Conservation (phyloP, 2,888 invertebrate genomes). For the Cynaeus angustus region DNA sequence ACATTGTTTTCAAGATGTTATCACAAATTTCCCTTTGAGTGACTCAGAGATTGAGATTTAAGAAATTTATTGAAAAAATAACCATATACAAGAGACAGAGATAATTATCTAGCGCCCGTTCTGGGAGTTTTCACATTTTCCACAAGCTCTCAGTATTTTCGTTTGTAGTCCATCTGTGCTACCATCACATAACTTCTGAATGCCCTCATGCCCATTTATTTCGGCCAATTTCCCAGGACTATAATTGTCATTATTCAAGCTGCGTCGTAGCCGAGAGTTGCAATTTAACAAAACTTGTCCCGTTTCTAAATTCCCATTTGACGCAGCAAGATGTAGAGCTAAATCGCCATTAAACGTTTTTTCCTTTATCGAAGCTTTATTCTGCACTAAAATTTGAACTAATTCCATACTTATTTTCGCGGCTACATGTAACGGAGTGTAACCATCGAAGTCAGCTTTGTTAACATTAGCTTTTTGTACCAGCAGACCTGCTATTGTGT, state of each 20-base stretch:
- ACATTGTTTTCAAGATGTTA: too few species aligned
- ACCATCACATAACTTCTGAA: constrained; percentile 37
- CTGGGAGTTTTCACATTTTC: too few species aligned
- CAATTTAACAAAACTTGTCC: constrained; percentile 18
- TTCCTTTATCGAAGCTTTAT: constrained; percentile 49
- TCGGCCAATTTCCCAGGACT: constrained; percentile 54
- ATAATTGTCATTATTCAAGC: constrained; percentile 30
- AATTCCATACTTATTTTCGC: constrained; percentile 48
- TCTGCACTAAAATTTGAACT: constrained; percentile 52
- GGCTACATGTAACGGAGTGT: constrained; percentile 58
- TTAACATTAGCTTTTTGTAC: constrained; percentile 55
- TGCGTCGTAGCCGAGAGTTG: neutral
- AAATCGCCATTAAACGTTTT: constrained; percentile 56
- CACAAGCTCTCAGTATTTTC: too few species aligned
- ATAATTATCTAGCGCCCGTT: too few species aligned
- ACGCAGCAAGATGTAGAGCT: constrained; percentile 59
- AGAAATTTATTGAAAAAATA: too few species aligned
- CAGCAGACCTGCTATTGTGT: constrained; percentile 51
- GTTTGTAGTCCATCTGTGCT: too few species aligned
- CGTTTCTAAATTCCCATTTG: constrained; percentile 49
- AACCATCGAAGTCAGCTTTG: constrained; percentile 55
- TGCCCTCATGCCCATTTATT: constrained; percentile 45
- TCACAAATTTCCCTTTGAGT: too few species aligned
- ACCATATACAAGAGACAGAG: too few species aligned
- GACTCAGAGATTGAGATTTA: too few species aligned